Evolutionary conservation across 1,140 invertebrate species (phyloP).

Genomic region (Agraylea sexmaculata): DNA sequence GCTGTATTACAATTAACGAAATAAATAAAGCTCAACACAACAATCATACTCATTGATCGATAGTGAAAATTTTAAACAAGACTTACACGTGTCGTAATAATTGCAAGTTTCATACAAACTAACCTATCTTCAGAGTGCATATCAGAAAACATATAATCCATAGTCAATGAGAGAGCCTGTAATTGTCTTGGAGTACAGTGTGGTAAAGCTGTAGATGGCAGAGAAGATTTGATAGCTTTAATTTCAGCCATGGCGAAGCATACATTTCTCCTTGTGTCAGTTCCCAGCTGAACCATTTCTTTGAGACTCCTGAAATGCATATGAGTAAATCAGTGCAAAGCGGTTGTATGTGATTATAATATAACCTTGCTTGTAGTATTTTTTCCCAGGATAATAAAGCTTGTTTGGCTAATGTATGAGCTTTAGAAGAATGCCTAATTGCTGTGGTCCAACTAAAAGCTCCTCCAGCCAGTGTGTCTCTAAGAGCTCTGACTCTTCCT

Average conservation of each 20-base stretch:
- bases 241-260: slow-evolving; percentile 10
- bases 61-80: too few species aligned
- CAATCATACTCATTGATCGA: too few species aligned
- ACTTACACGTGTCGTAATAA: too few species aligned
- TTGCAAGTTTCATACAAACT: too few species aligned
- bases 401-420: slow-evolving; percentile 11
- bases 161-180: slow-evolving; percentile 15
- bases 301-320: not conserved
- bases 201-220: slow-evolving; percentile 15
- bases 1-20: too few species aligned
- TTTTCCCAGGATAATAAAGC: slow-evolving; percentile 19
- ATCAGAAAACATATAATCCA: slow-evolving; percentile 21
- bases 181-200: slow-evolving; percentile 19
- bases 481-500: slow-evolving; percentile 14
- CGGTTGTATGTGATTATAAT: not conserved
- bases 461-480: slow-evolving; percentile 17
- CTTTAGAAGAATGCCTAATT: slow-evolving; percentile 8
- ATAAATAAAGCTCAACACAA: too few species aligned
- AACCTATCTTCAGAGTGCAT: slow-evolving; percentile 18
- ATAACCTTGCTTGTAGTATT: slow-evolving; percentile 16
- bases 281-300: slow-evolving; percentile 11
- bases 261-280: slow-evolving; percentile 9
- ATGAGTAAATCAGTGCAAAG: not conserved
- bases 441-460: slow-evolving; percentile 13
- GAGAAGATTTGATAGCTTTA: slow-evolving; percentile 8